Evolutionary conservation across 2,113 vertebrate species (phyloP).

Genomic region (Stigmatopora argus): DNA sequence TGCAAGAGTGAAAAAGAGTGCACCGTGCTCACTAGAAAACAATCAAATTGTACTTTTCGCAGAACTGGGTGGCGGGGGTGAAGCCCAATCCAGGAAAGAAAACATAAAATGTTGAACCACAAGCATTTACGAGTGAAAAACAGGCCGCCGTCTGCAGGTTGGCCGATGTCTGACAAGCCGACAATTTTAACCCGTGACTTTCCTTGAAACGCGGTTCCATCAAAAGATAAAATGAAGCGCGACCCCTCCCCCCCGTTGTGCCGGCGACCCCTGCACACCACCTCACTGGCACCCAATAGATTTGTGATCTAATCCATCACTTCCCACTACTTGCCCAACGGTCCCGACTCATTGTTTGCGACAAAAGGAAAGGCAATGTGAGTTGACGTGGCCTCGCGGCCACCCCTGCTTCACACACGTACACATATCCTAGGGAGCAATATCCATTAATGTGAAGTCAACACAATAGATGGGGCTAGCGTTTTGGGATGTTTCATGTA

Average conservation of each 20-base stretch:
- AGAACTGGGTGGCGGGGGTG: background rate
- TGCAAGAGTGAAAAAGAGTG: slow-evolving; percentile 1
- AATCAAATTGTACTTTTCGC: background rate
- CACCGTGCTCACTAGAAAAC: background rate
- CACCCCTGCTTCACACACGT: slow-evolving; percentile 4
- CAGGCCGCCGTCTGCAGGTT: background rate
- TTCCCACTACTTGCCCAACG: slow-evolving; percentile 54
- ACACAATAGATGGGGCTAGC: background rate
- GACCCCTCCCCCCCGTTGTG: slow-evolving; percentile 22
- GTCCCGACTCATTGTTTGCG: slow-evolving; percentile 58
- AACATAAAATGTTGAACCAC: background rate
- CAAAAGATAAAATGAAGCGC: slow-evolving; percentile 15
- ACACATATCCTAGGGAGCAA: background rate
- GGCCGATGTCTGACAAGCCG: background rate
- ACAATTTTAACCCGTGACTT: background rate
- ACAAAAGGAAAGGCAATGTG: slow-evolving; percentile 32
- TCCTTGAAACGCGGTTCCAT: too few species aligned
- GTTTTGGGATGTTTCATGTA: slow-evolving; percentile 21
- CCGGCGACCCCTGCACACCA: slow-evolving; percentile 5
- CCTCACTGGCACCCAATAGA: slow-evolving; percentile 53
- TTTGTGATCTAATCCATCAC: slow-evolving; percentile 66
- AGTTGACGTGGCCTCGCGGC: slow-evolving; percentile 20
- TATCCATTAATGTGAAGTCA: background rate
- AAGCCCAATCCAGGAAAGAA: slow-evolving; percentile 4
- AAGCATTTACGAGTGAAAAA: background rate